Evolutionary conservation across 23 tunicate species (phyloP), one percentile per base, ranked within the genome.

Genomic region (Trididemnum clinides): DNA sequence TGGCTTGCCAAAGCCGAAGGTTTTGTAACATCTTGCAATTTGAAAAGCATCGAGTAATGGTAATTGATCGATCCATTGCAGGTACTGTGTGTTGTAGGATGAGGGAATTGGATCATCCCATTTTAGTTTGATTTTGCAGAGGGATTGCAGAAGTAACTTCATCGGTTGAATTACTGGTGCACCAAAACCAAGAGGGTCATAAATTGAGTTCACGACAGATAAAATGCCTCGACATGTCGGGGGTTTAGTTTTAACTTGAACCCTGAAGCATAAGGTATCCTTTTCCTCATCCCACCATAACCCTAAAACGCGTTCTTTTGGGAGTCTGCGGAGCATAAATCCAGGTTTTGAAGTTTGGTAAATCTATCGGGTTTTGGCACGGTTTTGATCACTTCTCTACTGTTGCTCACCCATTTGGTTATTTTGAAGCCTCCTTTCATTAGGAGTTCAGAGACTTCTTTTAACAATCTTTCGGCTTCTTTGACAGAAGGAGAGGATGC

Each of bases 161-260:
- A 66, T 51, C 25, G 88, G 81, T 39, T 83, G 85, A 19, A 84
- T 35, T 15, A 77, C 85, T 33, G 85, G 76, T 21, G 81, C 54
- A 34, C 87, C 76, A 78, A 84, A 84, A 1, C 85, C 81, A 25
- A 89, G 50, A 34, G 88, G 85, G 64, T 89, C 80, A 35, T 66
- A 89, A 19, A 77, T 38, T 28, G 83, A 73, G 62, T 63, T 71
- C 27, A 74, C 58, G 30, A 82, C 57, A 0, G 92, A 72, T 19
- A 88, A 82, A 22, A 73, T 73, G 54, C 80, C 80, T 18, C 80
- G n/a, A 20, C 57, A 6, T 19, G 80, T 73, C 1, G 80, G 57
- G 1, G 80, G 29, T 26, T 73, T 73, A 12, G 29, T 5, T 35
- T 36, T 22, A 23, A 19, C 33, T 19, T 35, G 35, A 7, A 23